Evolutionary conservation across 2,113 vertebrate genomes (phyloP).

Genomic region (Geothlypis trichas): DNA sequence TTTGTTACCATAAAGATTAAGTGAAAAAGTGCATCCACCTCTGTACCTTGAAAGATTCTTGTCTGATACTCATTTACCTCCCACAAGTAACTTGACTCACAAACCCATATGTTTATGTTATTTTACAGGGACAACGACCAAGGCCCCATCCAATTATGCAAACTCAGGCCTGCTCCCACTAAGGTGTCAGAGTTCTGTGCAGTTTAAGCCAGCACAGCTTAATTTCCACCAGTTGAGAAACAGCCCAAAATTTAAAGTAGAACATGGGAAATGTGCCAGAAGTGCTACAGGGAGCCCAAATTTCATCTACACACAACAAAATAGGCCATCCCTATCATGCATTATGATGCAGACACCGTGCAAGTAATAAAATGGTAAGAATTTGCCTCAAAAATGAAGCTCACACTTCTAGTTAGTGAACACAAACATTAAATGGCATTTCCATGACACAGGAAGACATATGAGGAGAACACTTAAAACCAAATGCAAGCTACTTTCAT

Average conservation of each 20-base stretch:
- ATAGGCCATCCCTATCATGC: not conserved
- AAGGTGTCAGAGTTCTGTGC: not conserved
- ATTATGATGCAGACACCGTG: not conserved
- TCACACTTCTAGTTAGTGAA: not conserved
- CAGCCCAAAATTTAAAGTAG: not conserved
- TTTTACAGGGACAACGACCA: not conserved
- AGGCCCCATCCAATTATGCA: not conserved
- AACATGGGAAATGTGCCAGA: not conserved
- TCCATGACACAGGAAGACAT: not conserved
- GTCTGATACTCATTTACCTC: conserved; percentile 9
- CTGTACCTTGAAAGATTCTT: conserved; percentile 14
- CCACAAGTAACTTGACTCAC: not conserved
- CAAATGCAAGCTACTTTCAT: not conserved
- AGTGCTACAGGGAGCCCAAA: not conserved
- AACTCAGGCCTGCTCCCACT: not conserved
- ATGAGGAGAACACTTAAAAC: not conserved
- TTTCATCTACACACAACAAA: not conserved
- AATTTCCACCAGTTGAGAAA: conserved; percentile 17
- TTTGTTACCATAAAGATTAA: conserved; percentile 39
- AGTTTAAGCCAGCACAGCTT: not conserved
- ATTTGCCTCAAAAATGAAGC: not conserved
- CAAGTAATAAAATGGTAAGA: not conserved
- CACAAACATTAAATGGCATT: not conserved
- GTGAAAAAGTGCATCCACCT: conserved; percentile 22
- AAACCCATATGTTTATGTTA: not conserved